A percentile compares a stretch with the other conserved stretches of the same genome.
Evolutionary conservation across 1,140 invertebrate genomes (phyloP).

Genomic region (Zelostemma sp.): DNA sequence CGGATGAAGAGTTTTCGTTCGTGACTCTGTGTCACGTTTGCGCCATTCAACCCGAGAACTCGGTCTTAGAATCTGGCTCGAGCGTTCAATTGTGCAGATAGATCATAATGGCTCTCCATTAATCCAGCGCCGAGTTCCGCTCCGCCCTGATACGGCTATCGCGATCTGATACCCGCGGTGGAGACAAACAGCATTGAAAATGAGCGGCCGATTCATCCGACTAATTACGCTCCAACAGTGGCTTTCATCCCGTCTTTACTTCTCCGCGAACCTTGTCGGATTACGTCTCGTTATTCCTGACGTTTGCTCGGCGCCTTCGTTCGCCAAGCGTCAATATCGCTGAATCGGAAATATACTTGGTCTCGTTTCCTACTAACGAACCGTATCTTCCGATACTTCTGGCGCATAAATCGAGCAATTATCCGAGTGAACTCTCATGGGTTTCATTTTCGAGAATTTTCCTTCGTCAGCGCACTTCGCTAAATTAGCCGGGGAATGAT

Average conservation of each 20-base stretch:
- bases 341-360: too few species aligned
- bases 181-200: slow-evolving; percentile 14
- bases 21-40: slow-evolving; percentile 8
- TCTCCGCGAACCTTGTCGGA: slow-evolving; percentile 6
- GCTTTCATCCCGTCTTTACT: slow-evolving; percentile 11
- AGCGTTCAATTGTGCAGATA: slow-evolving; percentile 18
- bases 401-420: too few species aligned
- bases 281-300: slow-evolving; percentile 15
- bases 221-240: slow-evolving; percentile 49
- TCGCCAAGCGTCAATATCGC: neutral
- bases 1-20: slow-evolving; percentile 4
- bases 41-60: slow-evolving; percentile 1
- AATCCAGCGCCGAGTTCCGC: slow-evolving; percentile 24
- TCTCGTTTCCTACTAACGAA: too few species aligned
- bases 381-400: too few species aligned
- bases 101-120: slow-evolving; percentile 38
- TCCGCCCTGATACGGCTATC: slow-evolving; percentile 25
- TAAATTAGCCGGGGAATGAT: too few species aligned
- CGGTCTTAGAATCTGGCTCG: slow-evolving; percentile 2
- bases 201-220: neutral
- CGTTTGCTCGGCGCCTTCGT: neutral
- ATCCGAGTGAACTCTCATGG: too few species aligned
- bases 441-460: too few species aligned
- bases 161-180: slow-evolving; percentile 30
- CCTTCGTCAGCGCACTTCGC: too few species aligned